A percentile compares a stretch with the other conserved stretches of the same genome.
phyloP scores from a whole-genome alignment of 2,113 vertebrate species.

The Terrapene triunguis region DNA sequence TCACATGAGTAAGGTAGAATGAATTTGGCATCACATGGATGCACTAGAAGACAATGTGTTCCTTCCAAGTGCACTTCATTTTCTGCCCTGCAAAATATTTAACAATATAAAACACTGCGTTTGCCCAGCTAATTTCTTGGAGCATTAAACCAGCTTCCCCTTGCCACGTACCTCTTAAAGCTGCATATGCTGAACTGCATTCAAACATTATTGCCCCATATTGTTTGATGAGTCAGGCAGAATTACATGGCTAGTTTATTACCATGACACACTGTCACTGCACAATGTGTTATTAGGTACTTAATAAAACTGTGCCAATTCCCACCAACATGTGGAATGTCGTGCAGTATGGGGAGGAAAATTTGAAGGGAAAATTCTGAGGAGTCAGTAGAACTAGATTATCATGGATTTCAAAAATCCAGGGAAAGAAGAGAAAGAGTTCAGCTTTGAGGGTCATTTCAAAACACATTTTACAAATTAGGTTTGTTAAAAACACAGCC shows the following conservation, averaged over 20 bases:
- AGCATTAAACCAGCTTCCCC: background rate
- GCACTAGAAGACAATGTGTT: background rate
- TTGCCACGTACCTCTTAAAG: background rate
- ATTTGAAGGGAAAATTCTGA: background rate
- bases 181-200: background rate
- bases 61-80: background rate
- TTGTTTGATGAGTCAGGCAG: background rate
- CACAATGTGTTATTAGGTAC: background rate
- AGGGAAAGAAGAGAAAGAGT: background rate
- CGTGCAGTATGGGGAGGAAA: background rate
- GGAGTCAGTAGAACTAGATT: background rate
- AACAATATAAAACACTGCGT: background rate
- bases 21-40: background rate
- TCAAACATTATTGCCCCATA: background rate
- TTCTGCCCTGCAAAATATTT: background rate
- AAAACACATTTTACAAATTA: background rate
- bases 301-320: background rate
- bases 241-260: background rate
- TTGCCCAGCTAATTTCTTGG: background rate
- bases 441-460: background rate
- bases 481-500: background rate
- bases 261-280: conserved; percentile 7
- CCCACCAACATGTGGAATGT: background rate
- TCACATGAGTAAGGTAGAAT: background rate
- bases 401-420: background rate